Base-by-base conservation (phyloP, 2,113 vertebrate species). In the Okapia johnstoni region DNA sequence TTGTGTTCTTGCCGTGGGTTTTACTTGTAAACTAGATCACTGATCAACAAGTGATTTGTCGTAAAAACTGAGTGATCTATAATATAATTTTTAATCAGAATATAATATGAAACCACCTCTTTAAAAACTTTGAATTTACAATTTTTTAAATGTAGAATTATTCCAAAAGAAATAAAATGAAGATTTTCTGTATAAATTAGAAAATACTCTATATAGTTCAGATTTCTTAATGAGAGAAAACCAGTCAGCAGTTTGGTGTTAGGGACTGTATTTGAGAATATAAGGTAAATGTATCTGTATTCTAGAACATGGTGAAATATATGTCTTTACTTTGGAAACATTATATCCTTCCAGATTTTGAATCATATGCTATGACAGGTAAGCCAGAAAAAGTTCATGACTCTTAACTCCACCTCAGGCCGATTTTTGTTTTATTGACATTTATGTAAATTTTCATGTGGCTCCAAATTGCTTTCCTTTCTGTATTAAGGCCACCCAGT, bases 171-270 rank as follows among this genome's bases (percentile, higher is more conserved):
- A 93, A 77, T 88, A 61, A 91, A 90, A 46, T 88, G 7, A 96
- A 85, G 21, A 52, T 92, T 93, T 96, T 94, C 50, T 97, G 6
- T 89, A 66, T 86, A 66, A 90, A 60, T 46, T 95, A 57, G 66
- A 77, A 92, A 60, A 46, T 92, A 46, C 77, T 95, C 55, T 79
- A 4, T 77, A 9, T 21, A 89, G 23, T 33, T 30, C 50, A 33
- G 7, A 15, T 90, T 58, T 81, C 25, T 90, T 79, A 93, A 95
- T 96, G 73, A 93, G 54, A 94, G 50, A 54, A 91, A 98, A 76
- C 13, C 50, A 70, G 48, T 60, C 63, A 80, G 43, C 43, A 91
- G 10, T 81, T 90, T 55, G 48, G 85, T 77, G 11, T 55, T 60
- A 94, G 48, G 83, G 57, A 91, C 60, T 90, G 1, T 36, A 48